phyloP scores from a whole-genome alignment of 2,888 invertebrate species.

The Parnassius mnemosyne region DNA sequence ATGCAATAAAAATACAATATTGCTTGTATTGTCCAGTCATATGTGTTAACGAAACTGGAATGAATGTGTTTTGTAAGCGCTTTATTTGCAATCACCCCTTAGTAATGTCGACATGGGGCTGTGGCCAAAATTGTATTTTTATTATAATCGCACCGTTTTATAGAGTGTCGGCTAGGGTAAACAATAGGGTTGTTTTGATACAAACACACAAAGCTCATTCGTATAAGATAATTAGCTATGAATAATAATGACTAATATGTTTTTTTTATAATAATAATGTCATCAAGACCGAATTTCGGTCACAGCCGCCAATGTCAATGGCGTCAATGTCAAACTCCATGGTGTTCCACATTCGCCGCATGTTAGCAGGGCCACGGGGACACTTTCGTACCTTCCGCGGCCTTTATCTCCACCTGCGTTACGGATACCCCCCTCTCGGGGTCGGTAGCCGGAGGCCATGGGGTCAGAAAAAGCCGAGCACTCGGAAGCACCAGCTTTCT shows the following conservation, averaged over 20 bases:
- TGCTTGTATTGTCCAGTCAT: conserved; percentile 28
- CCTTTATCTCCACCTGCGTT: too few relatives aligned
- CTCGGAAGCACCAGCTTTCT: too few relatives aligned
- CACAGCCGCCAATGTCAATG: too few relatives aligned
- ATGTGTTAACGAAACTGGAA: conserved; percentile 33
- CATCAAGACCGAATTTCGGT: too few relatives aligned
- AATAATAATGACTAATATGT: conserved; percentile 35
- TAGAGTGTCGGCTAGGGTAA: conserved; percentile 67
- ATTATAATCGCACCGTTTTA: conserved; percentile 75
- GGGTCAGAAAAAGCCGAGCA: too few relatives aligned
- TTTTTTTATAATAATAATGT: too few relatives aligned
- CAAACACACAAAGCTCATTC: conserved; percentile 45
- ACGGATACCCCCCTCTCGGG: too few relatives aligned
- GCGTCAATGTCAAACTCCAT: too few relatives aligned
- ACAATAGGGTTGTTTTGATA: conserved; percentile 59
- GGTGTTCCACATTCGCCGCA: too few relatives aligned
- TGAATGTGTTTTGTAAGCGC: conserved; percentile 60
- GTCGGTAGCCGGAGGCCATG: too few relatives aligned
- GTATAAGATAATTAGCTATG: conserved; percentile 56
- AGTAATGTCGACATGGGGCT: conserved; percentile 58
- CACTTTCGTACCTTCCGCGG: too few relatives aligned
- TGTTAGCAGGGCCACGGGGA: too few relatives aligned
- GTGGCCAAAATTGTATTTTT: conserved; percentile 79
- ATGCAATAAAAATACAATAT: conserved; percentile 5
- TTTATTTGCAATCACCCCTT: conserved; percentile 74